Conservation (phyloP, 2,113 vertebrate genomes). For the Tetraodon nigroviridis region DNA sequence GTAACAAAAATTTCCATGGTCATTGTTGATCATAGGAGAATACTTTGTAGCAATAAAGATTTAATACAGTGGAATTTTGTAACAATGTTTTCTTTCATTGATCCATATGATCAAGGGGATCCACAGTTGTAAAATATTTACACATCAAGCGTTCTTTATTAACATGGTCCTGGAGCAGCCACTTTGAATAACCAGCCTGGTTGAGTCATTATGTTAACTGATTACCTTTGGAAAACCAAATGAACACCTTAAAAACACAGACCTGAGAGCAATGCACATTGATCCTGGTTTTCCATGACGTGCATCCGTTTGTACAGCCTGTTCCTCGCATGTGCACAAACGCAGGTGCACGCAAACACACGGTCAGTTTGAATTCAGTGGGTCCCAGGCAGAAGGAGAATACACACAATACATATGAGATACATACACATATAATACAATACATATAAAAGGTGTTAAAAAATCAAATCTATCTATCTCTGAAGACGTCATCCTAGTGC, state of each 20-base stretch:
- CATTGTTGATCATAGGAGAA: too few relatives aligned
- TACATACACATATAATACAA: too few relatives aligned
- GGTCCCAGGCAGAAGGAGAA: constrained; percentile 73
- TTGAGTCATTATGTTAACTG: constrained; percentile 65
- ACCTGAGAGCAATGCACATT: constrained; percentile 56
- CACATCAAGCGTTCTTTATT: constrained; percentile 11
- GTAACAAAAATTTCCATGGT: too few relatives aligned
- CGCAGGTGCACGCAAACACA: constrained; percentile 1
- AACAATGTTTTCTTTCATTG: background rate
- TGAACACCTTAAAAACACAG: constrained; percentile 62
- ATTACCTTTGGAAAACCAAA: constrained; percentile 69
- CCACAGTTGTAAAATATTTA: constrained; percentile 10
- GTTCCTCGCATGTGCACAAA: constrained; percentile 21
- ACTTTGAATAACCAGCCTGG: constrained; percentile 51
- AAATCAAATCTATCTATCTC: background rate
- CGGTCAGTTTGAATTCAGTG: constrained; percentile 65
- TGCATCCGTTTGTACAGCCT: constrained; percentile 49
- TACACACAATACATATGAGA: too few relatives aligned
- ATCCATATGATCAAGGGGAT: background rate
- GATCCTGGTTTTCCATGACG: constrained; percentile 74
- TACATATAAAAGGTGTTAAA: constrained; percentile 47
- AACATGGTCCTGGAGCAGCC: constrained; percentile 25
- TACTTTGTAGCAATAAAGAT: too few relatives aligned
- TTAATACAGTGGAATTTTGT: background rate
- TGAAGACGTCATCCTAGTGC: too few relatives aligned